These are phyloP conservation scores for Drosophila cardini DNA, from an alignment of 1,140 invertebrate species.

Conservation along the genomic window DNA sequence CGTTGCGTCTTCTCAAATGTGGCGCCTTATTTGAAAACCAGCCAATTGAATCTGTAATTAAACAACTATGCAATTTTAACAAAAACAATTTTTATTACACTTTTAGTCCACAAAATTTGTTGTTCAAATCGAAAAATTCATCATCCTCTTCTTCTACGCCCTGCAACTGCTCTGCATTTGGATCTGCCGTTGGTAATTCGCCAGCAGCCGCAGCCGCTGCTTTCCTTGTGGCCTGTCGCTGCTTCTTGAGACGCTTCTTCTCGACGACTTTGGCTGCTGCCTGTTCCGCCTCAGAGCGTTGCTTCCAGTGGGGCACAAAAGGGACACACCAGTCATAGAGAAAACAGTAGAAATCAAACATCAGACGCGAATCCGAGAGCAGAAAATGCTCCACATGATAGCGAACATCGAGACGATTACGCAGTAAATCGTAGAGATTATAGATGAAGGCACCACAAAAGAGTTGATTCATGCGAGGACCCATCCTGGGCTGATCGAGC, in stretches of 20 bases:
- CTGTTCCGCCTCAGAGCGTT: slow-evolving; percentile 32
- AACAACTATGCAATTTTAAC: not conserved
- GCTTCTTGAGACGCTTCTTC: slow-evolving; percentile 76
- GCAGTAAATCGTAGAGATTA: slow-evolving; percentile 88
- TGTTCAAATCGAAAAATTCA: slow-evolving; percentile 81
- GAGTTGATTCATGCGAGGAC: slow-evolving; percentile 86
- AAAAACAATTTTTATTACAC: slow-evolving; percentile 28
- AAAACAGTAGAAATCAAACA: slow-evolving; percentile 83
- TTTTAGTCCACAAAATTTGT: slow-evolving; percentile 80
- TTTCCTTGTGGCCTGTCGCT: slow-evolving; percentile 67
- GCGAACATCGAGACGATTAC: slow-evolving; percentile 85
- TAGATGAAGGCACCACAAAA: slow-evolving; percentile 91
- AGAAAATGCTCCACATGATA: slow-evolving; percentile 85
- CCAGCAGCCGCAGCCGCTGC: slow-evolving; percentile 38
- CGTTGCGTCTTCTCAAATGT: not conserved
- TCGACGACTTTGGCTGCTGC: slow-evolving; percentile 43
- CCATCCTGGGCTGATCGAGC: slow-evolving; percentile 86
- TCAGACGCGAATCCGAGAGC: slow-evolving; percentile 85
- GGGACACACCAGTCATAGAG: slow-evolving; percentile 67
- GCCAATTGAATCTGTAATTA: too few relatives aligned
- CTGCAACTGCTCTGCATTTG: slow-evolving; percentile 59
- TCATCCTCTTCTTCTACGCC: slow-evolving; percentile 53
- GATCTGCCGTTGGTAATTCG: slow-evolving; percentile 35
- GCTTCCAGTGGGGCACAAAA: slow-evolving; percentile 71
- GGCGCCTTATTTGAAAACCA: slow-evolving; percentile 14